phyloP scores from a whole-genome alignment of 2,888 invertebrate genomes.

The Phorcus lineatus region DNA sequence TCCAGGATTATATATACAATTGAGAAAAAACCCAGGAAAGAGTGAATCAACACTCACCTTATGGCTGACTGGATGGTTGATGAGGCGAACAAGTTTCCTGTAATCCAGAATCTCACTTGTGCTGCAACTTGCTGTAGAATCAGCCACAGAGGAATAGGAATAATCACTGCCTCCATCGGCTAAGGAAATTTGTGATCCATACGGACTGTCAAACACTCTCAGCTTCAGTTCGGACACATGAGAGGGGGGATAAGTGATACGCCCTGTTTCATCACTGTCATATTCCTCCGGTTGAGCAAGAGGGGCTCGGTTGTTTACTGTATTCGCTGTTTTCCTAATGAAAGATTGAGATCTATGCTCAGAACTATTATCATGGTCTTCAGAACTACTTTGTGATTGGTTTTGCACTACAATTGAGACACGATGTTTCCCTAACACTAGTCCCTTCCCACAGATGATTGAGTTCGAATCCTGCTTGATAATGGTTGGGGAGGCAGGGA shows the following conservation, averaged over 20 bases:
- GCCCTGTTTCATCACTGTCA: neutral
- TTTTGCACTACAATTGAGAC: constrained; percentile 28
- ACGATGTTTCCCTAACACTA: constrained; percentile 20
- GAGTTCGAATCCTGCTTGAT: neutral
- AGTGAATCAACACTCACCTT: constrained; percentile 44
- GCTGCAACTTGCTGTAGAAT: constrained; percentile 34
- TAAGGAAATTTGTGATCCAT: constrained; percentile 3
- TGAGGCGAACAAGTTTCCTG: constrained; percentile 54
- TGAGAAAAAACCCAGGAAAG: too few relatives aligned
- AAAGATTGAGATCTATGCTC: neutral
- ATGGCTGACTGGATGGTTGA: constrained; percentile 57
- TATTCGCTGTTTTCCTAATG: neutral
- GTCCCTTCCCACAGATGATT: neutral
- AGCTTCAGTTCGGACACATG: neutral
- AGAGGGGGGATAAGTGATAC: neutral
- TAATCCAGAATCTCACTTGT: constrained; percentile 52
- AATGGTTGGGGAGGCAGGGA: neutral
- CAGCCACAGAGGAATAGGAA: constrained; percentile 30
- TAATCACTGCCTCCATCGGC: constrained; percentile 19
- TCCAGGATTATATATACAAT: too few relatives aligned
- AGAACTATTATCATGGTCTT: neutral
- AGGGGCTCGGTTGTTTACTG: neutral
- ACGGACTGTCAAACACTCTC: neutral
- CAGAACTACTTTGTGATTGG: neutral
- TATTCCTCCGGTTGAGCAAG: neutral